Base-by-base conservation (phyloP, 2,113 vertebrate genomes). In the Serinus canaria region DNA sequence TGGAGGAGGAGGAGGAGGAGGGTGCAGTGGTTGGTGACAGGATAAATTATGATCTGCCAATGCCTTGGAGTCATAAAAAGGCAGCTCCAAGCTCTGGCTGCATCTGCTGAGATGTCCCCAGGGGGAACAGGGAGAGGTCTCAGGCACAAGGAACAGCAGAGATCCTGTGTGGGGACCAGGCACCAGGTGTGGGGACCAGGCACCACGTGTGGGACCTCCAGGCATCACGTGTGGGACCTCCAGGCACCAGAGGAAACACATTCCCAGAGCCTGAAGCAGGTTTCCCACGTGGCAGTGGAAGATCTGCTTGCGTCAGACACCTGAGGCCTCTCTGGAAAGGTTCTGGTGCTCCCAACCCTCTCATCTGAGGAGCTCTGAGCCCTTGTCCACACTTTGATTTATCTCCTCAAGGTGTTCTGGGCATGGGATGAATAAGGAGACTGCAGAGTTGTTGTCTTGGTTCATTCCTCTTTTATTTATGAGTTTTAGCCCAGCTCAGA, bases 211-310 rank as follows among this genome's bases (percentile, higher is more conserved):
- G 83, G 44, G 6, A 35, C 58, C 72, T 58, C 62, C 80, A 22
- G 35, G 53, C 17, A 49, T 0, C 0, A 44, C 3, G 0, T 0
- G 2, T 17, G 83, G 44, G 6, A 35, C 58, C 72, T 58, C 62
- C 80, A 22, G 35, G 53, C 17, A 49, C 0, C 0, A 44, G 41
- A 22, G 30, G 13, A 85, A 39, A 39, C 23, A 2, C 37, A 3
- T 39, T 55, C 37, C 75, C 83, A 44, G 43, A 49, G 58, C 60
- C 60, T 43, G 47, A 14, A 27, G 62, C 7, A 35, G 47, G 28
- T 70, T 67, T 85, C 47, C 52, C 11, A 2, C 1, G 0, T 3
- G 50, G 63, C 15, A 59, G 10, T 31, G 43, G 78, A 53, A 75
- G 49, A 76, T 31, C 76, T 68, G 35, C 47, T 63, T 10, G 25